Conservation (phyloP, 1,140 invertebrate genomes). For the Macrobrachium rosenbergii region DNA sequence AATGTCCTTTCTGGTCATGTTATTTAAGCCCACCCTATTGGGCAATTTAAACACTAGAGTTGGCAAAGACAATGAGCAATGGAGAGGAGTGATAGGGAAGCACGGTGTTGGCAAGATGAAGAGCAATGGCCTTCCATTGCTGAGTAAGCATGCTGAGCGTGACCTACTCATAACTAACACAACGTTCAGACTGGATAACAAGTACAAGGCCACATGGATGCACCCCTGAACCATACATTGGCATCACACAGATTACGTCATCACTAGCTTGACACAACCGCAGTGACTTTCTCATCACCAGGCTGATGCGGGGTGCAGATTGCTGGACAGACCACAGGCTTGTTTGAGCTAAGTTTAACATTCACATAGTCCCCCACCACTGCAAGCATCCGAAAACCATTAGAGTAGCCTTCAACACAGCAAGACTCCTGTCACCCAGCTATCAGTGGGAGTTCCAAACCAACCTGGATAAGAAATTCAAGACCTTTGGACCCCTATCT, state of each 20-base stretch:
- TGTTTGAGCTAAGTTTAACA: background rate
- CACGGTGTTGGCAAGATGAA: conserved; percentile 10
- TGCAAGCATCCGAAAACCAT: background rate
- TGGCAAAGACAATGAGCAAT: too few species aligned
- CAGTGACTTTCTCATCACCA: background rate
- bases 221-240: conserved; percentile 12
- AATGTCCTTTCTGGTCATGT: too few species aligned
- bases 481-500: background rate
- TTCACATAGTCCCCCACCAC: background rate
- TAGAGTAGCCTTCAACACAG: background rate
- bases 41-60: too few species aligned
- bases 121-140: background rate
- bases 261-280: background rate
- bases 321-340: conserved; percentile 7
- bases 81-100: background rate
- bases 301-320: background rate
- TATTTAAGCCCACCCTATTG: too few species aligned
- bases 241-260: background rate
- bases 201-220: conserved; percentile 6
- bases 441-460: too few species aligned
- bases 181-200: background rate
- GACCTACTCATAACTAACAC: conserved; percentile 17
- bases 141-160: conserved; percentile 1
- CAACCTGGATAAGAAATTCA: too few species aligned
- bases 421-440: too few species aligned